These are phyloP conservation scores for Mizuhopecten yessoensis DNA, from an alignment of 1,140 invertebrate species.

Conservation along the genomic window DNA sequence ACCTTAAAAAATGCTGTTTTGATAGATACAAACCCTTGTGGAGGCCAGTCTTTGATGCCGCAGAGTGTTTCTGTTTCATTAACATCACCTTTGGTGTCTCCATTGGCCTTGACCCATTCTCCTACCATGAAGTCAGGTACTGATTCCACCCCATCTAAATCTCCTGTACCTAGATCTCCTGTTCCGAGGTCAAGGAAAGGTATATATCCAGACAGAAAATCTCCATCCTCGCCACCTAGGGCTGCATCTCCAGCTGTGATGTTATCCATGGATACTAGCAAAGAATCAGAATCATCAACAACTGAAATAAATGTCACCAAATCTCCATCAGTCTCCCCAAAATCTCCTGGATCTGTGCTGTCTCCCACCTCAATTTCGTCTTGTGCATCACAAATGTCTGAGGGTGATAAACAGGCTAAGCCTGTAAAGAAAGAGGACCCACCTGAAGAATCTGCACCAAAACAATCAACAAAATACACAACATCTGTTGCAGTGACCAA, in stretches of 20 bases:
- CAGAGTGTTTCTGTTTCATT: not conserved
- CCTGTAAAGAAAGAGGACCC: not conserved
- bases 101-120: not conserved
- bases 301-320: not conserved
- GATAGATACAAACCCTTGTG: not conserved
- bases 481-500: conserved; percentile 56
- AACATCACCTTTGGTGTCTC: not conserved
- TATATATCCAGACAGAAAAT: not conserved
- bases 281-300: not conserved
- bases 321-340: not conserved
- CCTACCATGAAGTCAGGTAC: not conserved
- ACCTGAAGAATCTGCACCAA: conserved; percentile 15
- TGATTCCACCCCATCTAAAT: not conserved
- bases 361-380: no score
- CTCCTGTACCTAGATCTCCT: not conserved
- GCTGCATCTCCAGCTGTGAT: not conserved
- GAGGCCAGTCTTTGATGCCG: not conserved
- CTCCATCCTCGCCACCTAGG: not conserved
- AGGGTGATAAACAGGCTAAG: not conserved
- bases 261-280: not conserved
- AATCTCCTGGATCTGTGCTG: not conserved
- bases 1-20: conserved; percentile 7
- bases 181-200: not conserved
- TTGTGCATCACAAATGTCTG: not conserved
- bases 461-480: conserved; percentile 51